A percentile compares a stretch with the other conserved stretches of the same genome.
These are phyloP conservation scores for Pogonophryne albipinna DNA, from an alignment of 2,797 vertebrate species.

Conservation along the genomic window DNA sequence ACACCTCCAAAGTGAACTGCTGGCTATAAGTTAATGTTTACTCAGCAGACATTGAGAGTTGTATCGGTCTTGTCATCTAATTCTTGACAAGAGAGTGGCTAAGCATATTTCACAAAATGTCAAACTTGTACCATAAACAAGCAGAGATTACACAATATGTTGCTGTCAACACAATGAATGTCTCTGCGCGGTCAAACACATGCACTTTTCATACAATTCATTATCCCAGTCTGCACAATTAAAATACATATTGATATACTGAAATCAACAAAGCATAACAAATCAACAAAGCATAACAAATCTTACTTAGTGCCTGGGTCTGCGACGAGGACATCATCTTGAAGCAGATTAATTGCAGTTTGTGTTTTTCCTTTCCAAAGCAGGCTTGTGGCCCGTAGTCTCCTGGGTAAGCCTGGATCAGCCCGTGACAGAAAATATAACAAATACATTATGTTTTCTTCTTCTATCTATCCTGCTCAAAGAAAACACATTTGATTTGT, in stretches of 20 bases:
- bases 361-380: constrained; percentile 94
- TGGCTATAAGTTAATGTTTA: not conserved
- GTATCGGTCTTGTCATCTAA: not conserved
- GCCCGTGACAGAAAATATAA: not conserved
- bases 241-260: not conserved
- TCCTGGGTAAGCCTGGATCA: constrained; percentile 89
- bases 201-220: not conserved
- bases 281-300: constrained; percentile 33
- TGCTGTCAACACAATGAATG: not conserved
- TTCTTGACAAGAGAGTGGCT: not conserved
- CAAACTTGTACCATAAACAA: not conserved
- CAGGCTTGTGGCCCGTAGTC: constrained; percentile 91
- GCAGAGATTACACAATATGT: not conserved
- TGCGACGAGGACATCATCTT: constrained; percentile 92
- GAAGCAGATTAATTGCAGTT: constrained; percentile 90
- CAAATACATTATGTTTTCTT: not conserved
- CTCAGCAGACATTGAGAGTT: not conserved
- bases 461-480: not conserved
- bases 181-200: not conserved
- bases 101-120: not conserved
- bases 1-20: not conserved
- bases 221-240: not conserved
- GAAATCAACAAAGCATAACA: not conserved
- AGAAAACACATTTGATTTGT: not conserved
- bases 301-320: constrained; percentile 95